Base-by-base conservation (phyloP, 2,888 invertebrate species). In the Pandemis corylana region DNA sequence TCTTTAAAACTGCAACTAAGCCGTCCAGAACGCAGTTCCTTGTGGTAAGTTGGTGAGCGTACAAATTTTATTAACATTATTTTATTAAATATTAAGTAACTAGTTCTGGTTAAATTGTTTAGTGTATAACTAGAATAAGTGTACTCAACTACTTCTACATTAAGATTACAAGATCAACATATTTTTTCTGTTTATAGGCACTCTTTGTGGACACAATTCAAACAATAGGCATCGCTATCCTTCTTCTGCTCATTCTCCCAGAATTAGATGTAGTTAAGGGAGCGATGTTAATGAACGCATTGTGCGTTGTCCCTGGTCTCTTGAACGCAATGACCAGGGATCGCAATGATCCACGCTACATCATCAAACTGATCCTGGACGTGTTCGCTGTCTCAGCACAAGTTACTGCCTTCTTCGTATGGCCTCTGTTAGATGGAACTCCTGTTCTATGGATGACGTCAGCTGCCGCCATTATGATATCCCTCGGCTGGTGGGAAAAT, bases 401-500 rank as follows among this genome's bases (percentile, higher is more conserved):
- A 93, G 89, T 95, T 0, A 95, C 95, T 5, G 96, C 96, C 5
- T 95, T 97, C 76, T 87, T 97, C 4, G 91, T 96, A 6, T 97
- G 97, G 96, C 96, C 97, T 0, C 83, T 96, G 10, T 83, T 96
- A 49, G 91, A 95, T 67, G 88, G 92, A 2, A 90, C 90, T 0
- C 85, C 90, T 2, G 77, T 85, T 20, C 85, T 96, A 10, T 97
- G 96, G 95, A 85, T 95, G 13, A 95, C 96, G 76, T 96, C 97
- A 0, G 78, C 96, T 5, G 95, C 97, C 4, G 92, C 97, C 68
- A 80, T 97, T 46, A 90, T 97, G 42, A 95, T 96, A 71, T 98
- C 98, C 0, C 91, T 96, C 64, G 96, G 97, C 36, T 98, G 97
- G 97, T 98, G 98, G 98, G 97, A 97, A 86, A 98, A 97, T 88